Base-by-base conservation (phyloP, 1,140 invertebrate species). In the Meloidogyne hapla region DNA sequence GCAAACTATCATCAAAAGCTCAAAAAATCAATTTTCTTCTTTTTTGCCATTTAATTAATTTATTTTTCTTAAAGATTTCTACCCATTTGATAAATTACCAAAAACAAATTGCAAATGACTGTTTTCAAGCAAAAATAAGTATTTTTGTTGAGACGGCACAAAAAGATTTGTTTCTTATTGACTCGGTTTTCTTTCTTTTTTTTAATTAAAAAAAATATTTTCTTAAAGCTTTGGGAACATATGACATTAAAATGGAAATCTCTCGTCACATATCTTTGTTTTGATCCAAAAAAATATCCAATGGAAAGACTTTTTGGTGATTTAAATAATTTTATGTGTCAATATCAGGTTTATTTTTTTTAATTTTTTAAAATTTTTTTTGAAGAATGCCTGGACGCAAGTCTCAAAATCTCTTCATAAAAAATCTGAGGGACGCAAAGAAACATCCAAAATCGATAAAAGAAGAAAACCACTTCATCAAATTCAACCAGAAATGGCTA, bases 261-360 rank as follows among this genome's bases (percentile, higher is more conserved):
- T 8, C 23, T 80, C 4, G 63, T 84, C 21, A 45, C n/a, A 1
- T 80, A 80, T 69, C 40, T 80, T 38, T 80, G 69, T 18, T 80
- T 80, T 67, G 79, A 80, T 28, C 65, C 77, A 42, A 80, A 80
- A 61, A 82, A 82, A n/a, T 80, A 80, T 64, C 48, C 67, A 26
- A 80, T 80, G 81, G 79, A 80, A 64, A 69, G 66, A 23, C 70
- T 80, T 64, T 83, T 80, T 67, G 28, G 26, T 9, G 79, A 80
- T 26, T 38, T 80, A 25, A 78, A 62, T 18, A 38, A 26, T 15
- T 80, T 80, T 71, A 38, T 25, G n/a, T 56, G 18, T 10, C 80
- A 80, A 23, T 80, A 80, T 48, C 65, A 82, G 77, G 79, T 80
- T 42, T 28, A 45, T 26, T 62, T 77, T 13, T 21, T 65, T 18